Base-by-base conservation (phyloP, 2,888 invertebrate species). In the Sinohyriopsis cumingii region DNA sequence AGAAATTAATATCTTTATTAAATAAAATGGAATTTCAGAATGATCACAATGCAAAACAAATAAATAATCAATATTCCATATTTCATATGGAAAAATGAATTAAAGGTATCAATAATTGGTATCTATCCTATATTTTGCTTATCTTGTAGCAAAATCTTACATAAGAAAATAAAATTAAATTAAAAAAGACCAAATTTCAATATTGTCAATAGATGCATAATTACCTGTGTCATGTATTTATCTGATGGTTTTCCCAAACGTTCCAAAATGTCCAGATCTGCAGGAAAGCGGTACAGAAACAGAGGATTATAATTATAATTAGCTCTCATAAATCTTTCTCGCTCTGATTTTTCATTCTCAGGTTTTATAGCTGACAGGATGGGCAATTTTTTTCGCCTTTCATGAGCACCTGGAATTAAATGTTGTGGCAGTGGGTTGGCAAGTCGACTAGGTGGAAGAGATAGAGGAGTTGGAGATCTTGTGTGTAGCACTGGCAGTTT, bases 281-380 rank as follows among this genome's bases (percentile, higher is more conserved):
- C 83, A 45, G 78, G 82, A 67, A 81, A 79, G 59, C 82, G 76
- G 45, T 87, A 87, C 18, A 84, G 68, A 75, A 88, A 87, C 61
- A 81, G 81, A 55, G 87, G 87, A 68, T 88, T 87, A 67, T 88
- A 88, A 60, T 82, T 82, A 67, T 77, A 87, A 56, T 80, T 81
- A 24, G 86, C 82, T 33, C 85, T 66, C 71, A 88, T 81, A 67
- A 88, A 88, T 59, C 84, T 77, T n/a, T 86, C 85, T 57, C 82
- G 81, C 72, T 88, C 87, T 59, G 83, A 59, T 74, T 82, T 85
- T 63, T 85, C 85, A 79, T 88, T 88, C 60, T 84, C 84, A 20
- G 87, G 87, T 75, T 83, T 86, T 7, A 87, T 84, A 28, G 86
- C 84, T 61, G 80, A 80, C 20, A 87, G 68, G 25, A 86, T 74